A percentile compares a stretch with the other conserved stretches of the same genome.
Evolutionary conservation across 2,888 invertebrate genomes (phyloP).

Genomic region (Nysson spinosus): DNA sequence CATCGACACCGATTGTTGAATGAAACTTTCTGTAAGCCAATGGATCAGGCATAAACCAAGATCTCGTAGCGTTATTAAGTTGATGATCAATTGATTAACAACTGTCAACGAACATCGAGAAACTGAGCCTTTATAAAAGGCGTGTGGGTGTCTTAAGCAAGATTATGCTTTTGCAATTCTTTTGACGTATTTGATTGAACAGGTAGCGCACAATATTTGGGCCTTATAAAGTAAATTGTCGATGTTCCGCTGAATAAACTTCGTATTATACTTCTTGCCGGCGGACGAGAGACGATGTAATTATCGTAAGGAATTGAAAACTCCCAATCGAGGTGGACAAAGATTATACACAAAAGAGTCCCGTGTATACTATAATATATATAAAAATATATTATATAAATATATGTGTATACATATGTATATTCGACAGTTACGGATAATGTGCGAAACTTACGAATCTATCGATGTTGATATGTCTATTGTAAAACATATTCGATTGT

Average conservation of each 20-base stretch:
- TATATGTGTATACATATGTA: constrained; percentile 35
- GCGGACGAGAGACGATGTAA: constrained; percentile 25
- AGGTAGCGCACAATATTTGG: constrained; percentile 64
- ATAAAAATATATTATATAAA: constrained; percentile 29
- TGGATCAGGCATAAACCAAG: constrained; percentile 44
- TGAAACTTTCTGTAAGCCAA: constrained; percentile 2
- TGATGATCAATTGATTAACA: too few species aligned
- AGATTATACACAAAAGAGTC: constrained; percentile 42
- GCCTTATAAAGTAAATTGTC: constrained; percentile 61
- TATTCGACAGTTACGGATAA: constrained; percentile 30
- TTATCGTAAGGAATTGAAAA: constrained; percentile 59
- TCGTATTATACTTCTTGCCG: constrained; percentile 20
- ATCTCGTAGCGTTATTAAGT: too few species aligned
- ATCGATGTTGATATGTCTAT: constrained; percentile 40
- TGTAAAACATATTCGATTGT: constrained; percentile 14
- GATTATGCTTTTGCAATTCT: constrained; percentile 45
- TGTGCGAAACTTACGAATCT: constrained; percentile 33
- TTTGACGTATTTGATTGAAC: constrained; percentile 59
- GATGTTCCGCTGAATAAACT: constrained; percentile 50
- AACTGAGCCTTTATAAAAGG: constrained; percentile 36
- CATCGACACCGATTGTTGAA: constrained; percentile 20
- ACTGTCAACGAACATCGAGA: constrained; percentile 33
- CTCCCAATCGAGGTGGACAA: constrained; percentile 34
- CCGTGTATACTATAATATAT: constrained; percentile 41
- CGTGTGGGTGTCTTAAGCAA: constrained; percentile 23